These are phyloP conservation scores for Trichechus manatus DNA, from an alignment of 2,113 vertebrate species.

Conservation along the genomic window DNA sequence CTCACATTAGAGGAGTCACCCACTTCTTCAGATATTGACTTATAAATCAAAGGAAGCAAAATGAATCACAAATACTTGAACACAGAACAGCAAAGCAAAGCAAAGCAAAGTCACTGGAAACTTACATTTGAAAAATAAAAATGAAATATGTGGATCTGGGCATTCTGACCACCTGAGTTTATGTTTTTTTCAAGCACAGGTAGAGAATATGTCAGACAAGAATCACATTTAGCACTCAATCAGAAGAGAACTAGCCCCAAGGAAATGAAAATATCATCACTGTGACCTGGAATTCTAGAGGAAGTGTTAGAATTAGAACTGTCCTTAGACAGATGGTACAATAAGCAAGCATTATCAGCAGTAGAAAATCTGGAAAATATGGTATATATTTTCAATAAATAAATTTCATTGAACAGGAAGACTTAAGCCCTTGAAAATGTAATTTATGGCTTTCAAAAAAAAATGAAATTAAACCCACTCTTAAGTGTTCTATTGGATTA, in stretches of 20 bases:
- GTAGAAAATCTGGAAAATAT: not conserved
- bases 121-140: conserved; percentile 34
- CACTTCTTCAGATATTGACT: not conserved
- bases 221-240: conserved; percentile 33
- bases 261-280: conserved; percentile 57
- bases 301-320: conserved; percentile 26
- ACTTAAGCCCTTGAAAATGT: conserved; percentile 55
- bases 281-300: not conserved
- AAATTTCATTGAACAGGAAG: conserved; percentile 58
- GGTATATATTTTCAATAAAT: conserved; percentile 36
- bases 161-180: conserved; percentile 2
- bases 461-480: not conserved
- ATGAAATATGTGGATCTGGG: not conserved
- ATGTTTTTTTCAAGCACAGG: conserved; percentile 24
- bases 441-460: conserved; percentile 50
- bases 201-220: conserved; percentile 37
- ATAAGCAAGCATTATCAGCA: conserved; percentile 35
- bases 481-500: conserved; percentile 13
- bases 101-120: conserved; percentile 31
- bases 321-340: not conserved
- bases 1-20: not conserved
- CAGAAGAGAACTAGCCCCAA: not conserved
- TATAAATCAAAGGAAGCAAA: conserved; percentile 51
- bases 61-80: conserved; percentile 42
- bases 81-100: conserved; percentile 4